Percentiles rank a stretch among this genome's conserved stretches.
phyloP scores from a whole-genome alignment of 2,888 invertebrate species.

The Lacanobia oleracea region DNA sequence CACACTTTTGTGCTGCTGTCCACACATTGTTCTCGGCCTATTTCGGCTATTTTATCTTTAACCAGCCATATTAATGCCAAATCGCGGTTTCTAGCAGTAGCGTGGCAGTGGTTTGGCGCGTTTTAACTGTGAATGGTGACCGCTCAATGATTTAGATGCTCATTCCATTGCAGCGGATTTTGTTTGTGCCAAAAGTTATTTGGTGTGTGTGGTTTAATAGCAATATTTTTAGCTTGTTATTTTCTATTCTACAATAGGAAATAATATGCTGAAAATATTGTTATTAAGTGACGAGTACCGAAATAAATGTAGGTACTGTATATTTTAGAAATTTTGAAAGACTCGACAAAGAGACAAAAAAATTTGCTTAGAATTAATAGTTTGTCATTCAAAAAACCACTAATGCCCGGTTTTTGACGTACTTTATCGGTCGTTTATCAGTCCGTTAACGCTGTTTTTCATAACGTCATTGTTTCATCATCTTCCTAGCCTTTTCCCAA shows the following conservation, averaged over 20 bases:
- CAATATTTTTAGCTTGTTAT: not conserved
- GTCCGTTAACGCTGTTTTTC: too few relatives aligned
- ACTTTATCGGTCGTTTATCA: too few relatives aligned
- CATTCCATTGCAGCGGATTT: slow-evolving; percentile 44
- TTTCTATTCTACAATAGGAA: not conserved
- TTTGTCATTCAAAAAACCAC: too few relatives aligned
- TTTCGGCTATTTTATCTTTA: slow-evolving; percentile 46
- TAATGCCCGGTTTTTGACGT: too few relatives aligned
- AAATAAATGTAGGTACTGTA: not conserved
- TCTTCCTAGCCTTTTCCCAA: too few relatives aligned
- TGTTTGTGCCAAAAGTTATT: slow-evolving; percentile 56
- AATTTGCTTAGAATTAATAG: too few relatives aligned
- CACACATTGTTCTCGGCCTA: slow-evolving; percentile 9
- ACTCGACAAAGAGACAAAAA: too few relatives aligned
- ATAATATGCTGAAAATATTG: too few relatives aligned
- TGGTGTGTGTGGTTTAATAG: slow-evolving; percentile 18
- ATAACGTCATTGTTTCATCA: too few relatives aligned
- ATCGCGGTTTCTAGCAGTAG: slow-evolving; percentile 46
- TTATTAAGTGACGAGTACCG: not conserved
- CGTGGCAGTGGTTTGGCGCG: slow-evolving; percentile 54
- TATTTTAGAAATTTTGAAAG: too few relatives aligned
- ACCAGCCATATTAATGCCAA: slow-evolving; percentile 52
- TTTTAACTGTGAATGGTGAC: slow-evolving; percentile 43
- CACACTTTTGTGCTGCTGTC: slow-evolving; percentile 25
- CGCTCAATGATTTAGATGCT: slow-evolving; percentile 46